Conservation (phyloP, 2,113 vertebrate genomes). For the Emydura subglobosa region DNA sequence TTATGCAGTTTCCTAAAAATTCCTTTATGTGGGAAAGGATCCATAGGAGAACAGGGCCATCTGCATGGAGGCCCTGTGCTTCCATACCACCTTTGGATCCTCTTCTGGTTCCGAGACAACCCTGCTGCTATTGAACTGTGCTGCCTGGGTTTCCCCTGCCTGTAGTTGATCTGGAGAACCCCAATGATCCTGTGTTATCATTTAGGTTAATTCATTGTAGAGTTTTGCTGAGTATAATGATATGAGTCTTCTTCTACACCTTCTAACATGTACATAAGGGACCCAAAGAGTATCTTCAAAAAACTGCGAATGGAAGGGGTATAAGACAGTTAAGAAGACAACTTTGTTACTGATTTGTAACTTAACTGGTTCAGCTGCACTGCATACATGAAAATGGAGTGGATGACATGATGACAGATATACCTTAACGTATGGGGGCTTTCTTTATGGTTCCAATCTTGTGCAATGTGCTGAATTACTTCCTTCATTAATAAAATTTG, state of each 20-base stretch:
- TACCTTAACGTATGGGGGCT: not conserved
- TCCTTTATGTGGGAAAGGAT: not conserved
- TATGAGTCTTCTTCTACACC: not conserved
- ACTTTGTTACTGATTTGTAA: not conserved
- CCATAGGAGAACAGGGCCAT: not conserved
- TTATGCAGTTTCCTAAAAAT: not conserved
- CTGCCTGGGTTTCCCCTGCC: not conserved
- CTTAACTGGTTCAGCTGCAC: not conserved
- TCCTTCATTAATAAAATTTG: not conserved
- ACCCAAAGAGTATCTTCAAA: not conserved
- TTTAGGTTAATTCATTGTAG: not conserved
- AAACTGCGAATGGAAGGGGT: not conserved
- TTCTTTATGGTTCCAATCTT: not conserved
- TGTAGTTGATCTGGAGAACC: not conserved
- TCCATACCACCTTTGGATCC: not conserved
- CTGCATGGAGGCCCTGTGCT: not conserved
- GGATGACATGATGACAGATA: not conserved
- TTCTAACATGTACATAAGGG: fast-evolving
- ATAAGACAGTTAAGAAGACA: not conserved
- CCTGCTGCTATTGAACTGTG: not conserved
- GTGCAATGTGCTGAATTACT: not conserved
- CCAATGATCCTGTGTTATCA: not conserved
- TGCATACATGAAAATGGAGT: not conserved
- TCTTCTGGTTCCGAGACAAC: not conserved
- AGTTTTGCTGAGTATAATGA: not conserved